Evolutionary conservation across 2,888 invertebrate genomes (phyloP).

Genomic region (Sesia apiformis): DNA sequence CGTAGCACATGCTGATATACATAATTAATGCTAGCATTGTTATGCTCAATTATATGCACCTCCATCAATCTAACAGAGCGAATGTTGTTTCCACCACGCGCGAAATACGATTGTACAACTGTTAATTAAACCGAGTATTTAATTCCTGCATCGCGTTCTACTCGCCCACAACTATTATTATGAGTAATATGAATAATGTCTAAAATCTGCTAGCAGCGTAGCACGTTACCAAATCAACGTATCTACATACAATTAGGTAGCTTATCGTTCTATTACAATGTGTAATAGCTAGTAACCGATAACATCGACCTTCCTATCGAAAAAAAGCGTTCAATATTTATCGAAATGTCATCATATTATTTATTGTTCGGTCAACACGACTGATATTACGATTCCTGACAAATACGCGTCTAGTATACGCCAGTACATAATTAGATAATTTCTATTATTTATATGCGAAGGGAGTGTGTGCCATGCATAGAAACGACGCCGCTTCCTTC

Average conservation of each 20-base stretch:
- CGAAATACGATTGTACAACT: no score
- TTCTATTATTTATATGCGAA: slow-evolving; percentile 72
- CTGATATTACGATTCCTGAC: slow-evolving; percentile 53
- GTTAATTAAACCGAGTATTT: no score
- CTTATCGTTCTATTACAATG: slow-evolving; percentile 58
- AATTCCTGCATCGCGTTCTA: no score
- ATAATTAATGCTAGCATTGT: no score
- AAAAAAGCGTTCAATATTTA: slow-evolving; percentile 52
- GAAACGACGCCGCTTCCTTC: slow-evolving; percentile 56
- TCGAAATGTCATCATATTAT: slow-evolving; percentile 51
- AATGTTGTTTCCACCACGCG: no score
- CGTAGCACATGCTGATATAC: no score
- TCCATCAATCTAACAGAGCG: no score
- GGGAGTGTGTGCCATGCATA: slow-evolving; percentile 44
- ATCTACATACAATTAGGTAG: slow-evolving; percentile 40
- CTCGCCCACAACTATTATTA: no score
- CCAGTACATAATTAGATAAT: slow-evolving; percentile 67
- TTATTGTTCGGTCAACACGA: slow-evolving; percentile 28
- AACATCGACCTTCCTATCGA: slow-evolving; percentile 60
- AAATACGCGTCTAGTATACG: slow-evolving; percentile 44
- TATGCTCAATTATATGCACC: no score
- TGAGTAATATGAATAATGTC: no score
- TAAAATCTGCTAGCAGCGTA: background rate
- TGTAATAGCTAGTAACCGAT: slow-evolving; percentile 63
- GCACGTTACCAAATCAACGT: slow-evolving; percentile 10